These are phyloP conservation scores for Penelope pileata DNA, from an alignment of 2,113 vertebrate genomes.

Conservation along the genomic window DNA sequence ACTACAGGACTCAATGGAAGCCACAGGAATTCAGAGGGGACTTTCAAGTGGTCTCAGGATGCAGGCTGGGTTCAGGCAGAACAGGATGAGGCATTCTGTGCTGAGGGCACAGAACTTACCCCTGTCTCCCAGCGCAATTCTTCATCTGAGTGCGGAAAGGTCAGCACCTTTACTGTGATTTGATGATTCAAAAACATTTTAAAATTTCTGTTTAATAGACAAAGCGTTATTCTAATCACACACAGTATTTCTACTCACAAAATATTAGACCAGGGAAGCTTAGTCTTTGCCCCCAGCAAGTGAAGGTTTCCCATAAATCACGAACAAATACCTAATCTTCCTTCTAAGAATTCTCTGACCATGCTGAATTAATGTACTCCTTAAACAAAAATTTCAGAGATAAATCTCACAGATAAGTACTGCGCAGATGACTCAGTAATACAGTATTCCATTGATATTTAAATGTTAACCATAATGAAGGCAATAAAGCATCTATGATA, in stretches of 20 bases:
- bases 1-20: not conserved
- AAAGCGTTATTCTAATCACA: not conserved
- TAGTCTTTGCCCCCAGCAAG: not conserved
- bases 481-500: slow-evolving; percentile 78
- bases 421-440: slow-evolving; percentile 65
- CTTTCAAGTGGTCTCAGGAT: not conserved
- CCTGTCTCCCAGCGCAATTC: not conserved
- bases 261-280: not conserved
- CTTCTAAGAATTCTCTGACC: not conserved
- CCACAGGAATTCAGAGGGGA: not conserved
- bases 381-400: not conserved
- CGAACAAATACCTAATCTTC: not conserved
- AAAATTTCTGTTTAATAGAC: not conserved
- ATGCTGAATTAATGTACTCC: not conserved
- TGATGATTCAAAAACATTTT: not conserved
- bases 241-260: not conserved
- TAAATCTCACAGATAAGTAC: slow-evolving; percentile 43
- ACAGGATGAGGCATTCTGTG: not conserved
- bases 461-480: slow-evolving; percentile 78
- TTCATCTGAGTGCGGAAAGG: not conserved
- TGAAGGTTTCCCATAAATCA: not conserved
- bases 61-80: not conserved
- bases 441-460: slow-evolving; percentile 75
- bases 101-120: not conserved
- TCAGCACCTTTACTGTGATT: not conserved